A percentile compares a stretch with the other conserved stretches of the same genome.
These are phyloP conservation scores for Turritopsis dohrnii DNA, from an alignment of 30 jellyfish, hydroid and myxozoan genomes.

Conservation along the genomic window DNA sequence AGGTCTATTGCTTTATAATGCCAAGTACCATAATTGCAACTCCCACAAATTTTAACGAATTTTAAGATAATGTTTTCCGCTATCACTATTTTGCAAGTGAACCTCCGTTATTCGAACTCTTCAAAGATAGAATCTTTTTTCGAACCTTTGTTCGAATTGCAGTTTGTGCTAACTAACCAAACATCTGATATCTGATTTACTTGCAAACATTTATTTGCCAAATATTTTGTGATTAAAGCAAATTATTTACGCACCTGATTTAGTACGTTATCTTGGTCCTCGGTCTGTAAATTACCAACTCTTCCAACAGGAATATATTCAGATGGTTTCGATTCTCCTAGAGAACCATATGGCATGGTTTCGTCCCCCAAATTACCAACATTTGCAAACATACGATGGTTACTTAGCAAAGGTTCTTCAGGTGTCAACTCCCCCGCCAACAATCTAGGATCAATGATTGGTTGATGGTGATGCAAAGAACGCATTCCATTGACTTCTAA, in stretches of 20 bases:
- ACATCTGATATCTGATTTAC: too few relatives aligned
- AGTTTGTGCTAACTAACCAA: too few relatives aligned
- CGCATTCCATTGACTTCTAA: background rate
- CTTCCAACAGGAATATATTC: slow-evolving; percentile 21
- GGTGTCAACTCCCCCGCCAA: slow-evolving; percentile 5
- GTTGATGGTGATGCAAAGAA: slow-evolving; percentile 5
- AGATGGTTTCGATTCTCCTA: slow-evolving; percentile 26
- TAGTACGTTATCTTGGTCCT: background rate
- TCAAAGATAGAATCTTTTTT: too few relatives aligned
- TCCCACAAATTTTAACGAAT: too few relatives aligned
- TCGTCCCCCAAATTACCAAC: slow-evolving; percentile 42
- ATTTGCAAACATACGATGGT: slow-evolving; percentile 12
- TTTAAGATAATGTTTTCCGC: too few relatives aligned
- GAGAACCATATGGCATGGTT: slow-evolving; percentile 28
- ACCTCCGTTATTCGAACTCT: too few relatives aligned
- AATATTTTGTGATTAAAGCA: background rate
- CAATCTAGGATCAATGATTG: slow-evolving; percentile 1
- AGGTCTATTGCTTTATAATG: too few relatives aligned
- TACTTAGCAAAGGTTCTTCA: slow-evolving; percentile 11
- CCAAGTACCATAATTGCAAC: too few relatives aligned
- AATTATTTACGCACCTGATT: background rate
- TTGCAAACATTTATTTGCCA: background rate
- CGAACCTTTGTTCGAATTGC: too few relatives aligned
- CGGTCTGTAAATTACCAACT: slow-evolving; percentile 15
- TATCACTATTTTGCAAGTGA: too few relatives aligned